Conservation (phyloP, 1,140 invertebrate genomes). For the Aphaenogaster rudis region DNA sequence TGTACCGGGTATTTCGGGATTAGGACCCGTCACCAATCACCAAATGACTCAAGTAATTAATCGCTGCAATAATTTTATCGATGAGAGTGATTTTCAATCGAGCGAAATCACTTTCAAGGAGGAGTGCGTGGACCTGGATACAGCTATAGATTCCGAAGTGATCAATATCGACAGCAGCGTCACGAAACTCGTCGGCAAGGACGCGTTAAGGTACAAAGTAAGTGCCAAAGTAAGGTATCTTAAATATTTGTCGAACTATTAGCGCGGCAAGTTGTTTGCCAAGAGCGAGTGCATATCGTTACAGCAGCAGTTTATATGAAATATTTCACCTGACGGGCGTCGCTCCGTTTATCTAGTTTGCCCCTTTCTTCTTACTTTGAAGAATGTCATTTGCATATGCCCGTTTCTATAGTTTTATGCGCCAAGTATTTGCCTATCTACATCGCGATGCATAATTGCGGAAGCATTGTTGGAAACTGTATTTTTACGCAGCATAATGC, state of each 20-base stretch:
- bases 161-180: slow-evolving; percentile 74
- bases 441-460: slow-evolving; percentile 40
- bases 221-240: slow-evolving; percentile 54
- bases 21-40: slow-evolving; percentile 65
- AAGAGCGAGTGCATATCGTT: slow-evolving; percentile 50
- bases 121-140: slow-evolving; percentile 76
- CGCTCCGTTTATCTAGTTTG: slow-evolving; percentile 36
- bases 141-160: slow-evolving; percentile 73
- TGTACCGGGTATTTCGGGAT: slow-evolving; percentile 65
- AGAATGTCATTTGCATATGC: slow-evolving; percentile 54
- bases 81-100: slow-evolving; percentile 11
- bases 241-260: slow-evolving; percentile 68
- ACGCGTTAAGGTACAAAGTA: slow-evolving; percentile 76
- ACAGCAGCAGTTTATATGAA: slow-evolving; percentile 51
- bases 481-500: slow-evolving; percentile 21
- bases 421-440: slow-evolving; percentile 49
- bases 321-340: slow-evolving; percentile 45
- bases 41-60: slow-evolving; percentile 79
- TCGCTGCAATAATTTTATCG: slow-evolving; percentile 17
- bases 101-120: slow-evolving; percentile 65
- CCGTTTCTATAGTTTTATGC: slow-evolving; percentile 52
- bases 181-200: slow-evolving; percentile 77
- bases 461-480: slow-evolving; percentile 31
- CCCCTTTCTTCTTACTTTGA: slow-evolving; percentile 42
- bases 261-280: slow-evolving; percentile 66